These are phyloP conservation scores for Phoenicopterus ruber DNA, from an alignment of 2,113 vertebrate species.

Conservation along the genomic window DNA sequence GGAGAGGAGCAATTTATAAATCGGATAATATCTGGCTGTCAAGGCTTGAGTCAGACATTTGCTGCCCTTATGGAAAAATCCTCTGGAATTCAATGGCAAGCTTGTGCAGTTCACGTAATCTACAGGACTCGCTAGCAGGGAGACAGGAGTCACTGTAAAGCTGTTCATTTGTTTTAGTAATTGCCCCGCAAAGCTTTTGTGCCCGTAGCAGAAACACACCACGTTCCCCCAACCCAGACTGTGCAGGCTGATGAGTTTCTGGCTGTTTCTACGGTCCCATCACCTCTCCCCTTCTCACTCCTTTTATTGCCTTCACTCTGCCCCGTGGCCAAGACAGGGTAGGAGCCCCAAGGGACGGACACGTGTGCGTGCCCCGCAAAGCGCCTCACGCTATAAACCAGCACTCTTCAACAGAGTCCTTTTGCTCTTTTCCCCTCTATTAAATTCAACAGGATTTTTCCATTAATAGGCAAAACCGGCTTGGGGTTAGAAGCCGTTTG, in stretches of 20 bases:
- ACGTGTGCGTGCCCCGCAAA: neutral
- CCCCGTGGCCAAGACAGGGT: rapidly evolving
- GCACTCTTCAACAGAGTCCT: neutral
- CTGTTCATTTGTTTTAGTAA: neutral
- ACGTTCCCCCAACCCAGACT: neutral
- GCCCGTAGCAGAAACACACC: neutral
- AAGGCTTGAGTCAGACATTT: neutral
- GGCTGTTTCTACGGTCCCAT: neutral
- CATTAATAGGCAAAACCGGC: neutral
- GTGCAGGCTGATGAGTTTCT: neutral
- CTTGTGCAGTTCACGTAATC: neutral
- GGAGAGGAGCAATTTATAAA: neutral
- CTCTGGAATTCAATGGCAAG: neutral
- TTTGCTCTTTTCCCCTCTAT: neutral
- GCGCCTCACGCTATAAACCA: neutral
- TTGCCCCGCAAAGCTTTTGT: neutral
- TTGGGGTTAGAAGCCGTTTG: neutral
- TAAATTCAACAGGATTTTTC: slow-evolving; percentile 50
- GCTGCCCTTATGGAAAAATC: slow-evolving; percentile 38
- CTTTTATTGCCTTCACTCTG: neutral
- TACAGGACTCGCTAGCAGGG: neutral
- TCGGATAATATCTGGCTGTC: neutral
- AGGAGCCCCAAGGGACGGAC: neutral
- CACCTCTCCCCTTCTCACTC: neutral
- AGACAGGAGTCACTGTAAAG: neutral